Evolutionary conservation across 2,888 invertebrate genomes (phyloP).

Genomic region (Synergus laeviventris): DNA sequence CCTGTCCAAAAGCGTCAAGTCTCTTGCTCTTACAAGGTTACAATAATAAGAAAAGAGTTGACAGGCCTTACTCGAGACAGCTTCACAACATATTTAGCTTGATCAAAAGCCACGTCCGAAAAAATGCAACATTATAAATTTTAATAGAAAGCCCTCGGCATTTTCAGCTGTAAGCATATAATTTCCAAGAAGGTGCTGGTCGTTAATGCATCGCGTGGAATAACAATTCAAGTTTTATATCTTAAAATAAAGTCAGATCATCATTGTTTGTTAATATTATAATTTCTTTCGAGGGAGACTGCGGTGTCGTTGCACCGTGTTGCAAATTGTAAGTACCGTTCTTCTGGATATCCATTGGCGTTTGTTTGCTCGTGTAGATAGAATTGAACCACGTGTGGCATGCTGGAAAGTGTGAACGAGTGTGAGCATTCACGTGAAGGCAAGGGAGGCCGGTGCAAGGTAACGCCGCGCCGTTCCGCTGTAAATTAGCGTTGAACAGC

Average conservation of each 20-base stretch:
- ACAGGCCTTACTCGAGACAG: neutral
- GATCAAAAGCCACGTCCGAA: neutral
- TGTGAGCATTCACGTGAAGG: slow-evolving; percentile 20
- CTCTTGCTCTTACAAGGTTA: slow-evolving; percentile 16
- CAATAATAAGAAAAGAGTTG: neutral
- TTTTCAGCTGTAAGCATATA: slow-evolving; percentile 2
- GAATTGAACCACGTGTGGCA: neutral
- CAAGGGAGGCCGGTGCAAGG: slow-evolving; percentile 40
- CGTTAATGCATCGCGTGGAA: slow-evolving; percentile 10
- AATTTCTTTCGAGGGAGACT: neutral
- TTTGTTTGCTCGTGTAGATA: neutral
- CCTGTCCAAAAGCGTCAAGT: slow-evolving; percentile 26
- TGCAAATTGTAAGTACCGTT: neutral
- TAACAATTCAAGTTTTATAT: neutral
- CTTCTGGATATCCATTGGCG: neutral
- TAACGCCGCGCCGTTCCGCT: slow-evolving; percentile 19
- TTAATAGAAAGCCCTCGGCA: neutral
- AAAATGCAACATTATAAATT: slow-evolving; percentile 11
- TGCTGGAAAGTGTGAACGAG: slow-evolving; percentile 21
- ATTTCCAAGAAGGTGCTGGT: neutral
- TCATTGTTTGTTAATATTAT: neutral
- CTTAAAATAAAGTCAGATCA: neutral
- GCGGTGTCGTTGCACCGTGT: neutral
- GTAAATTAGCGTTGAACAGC: slow-evolving; percentile 44
- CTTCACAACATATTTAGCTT: neutral